Base-by-base conservation (phyloP, 1,140 invertebrate species). In the Druon quercuslanigerum region DNA sequence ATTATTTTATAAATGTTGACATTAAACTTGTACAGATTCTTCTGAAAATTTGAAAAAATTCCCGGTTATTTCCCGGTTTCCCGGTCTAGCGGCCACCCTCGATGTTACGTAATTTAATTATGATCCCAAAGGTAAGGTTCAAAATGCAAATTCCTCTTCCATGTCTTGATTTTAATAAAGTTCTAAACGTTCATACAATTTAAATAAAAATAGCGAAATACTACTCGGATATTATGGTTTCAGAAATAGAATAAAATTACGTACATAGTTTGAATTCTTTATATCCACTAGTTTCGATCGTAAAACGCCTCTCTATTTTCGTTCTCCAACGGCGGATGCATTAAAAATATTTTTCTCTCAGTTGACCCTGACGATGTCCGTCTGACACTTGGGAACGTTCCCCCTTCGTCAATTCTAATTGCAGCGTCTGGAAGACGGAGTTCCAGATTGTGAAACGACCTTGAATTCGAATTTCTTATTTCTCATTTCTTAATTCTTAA, bases 341-440 rank as follows among this genome's bases (percentile, higher is more conserved):
- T 66, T 66, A 66, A 66, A 46, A 66, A 66, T 66, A 66, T 66
- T 66, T 66, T 66, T 66, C 14, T 46, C 14, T 66, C 13, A 46
- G 40, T 40, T 66, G 60, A 40, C 25, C 25, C 60, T 66, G 60
- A 56, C 4, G 12, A 56, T 19, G 11, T 46, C 40, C 16, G 16
- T 66, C 25, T 66, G 20, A 46, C 7, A 40, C 13, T 40, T 25
- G 25, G 14, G 20, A 66, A 40, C 14, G 13, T 66, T 46, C 60
- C n/a, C 60, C 5, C 25, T 66, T 2, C 16, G 60, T 14, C 13
- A 25, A 46, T 16, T 66, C 60, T 66, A 66, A 66, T 66, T 66
- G 13, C 14, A 66, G 60, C 60, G 1, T 16, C 57, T 66, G 57
- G 60, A 66, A 66, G 57, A 33, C 33, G 20, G 14, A 66, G 16